These are phyloP conservation scores for Phrynosoma platyrhinos DNA, from an alignment of 2,113 vertebrate species.

Conservation along the genomic window DNA sequence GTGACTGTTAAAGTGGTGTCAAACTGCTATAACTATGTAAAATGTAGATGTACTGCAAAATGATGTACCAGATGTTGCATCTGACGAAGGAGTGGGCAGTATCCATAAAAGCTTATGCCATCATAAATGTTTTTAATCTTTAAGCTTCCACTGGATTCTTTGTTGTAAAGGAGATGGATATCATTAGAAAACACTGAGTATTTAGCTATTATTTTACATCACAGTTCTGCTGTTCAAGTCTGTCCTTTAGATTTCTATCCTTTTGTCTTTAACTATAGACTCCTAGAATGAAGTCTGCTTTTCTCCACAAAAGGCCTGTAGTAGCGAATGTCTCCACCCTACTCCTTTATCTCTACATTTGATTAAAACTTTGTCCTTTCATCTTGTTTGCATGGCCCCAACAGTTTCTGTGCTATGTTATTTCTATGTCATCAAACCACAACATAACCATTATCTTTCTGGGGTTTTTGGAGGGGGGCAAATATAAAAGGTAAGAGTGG, in stretches of 20 bases:
- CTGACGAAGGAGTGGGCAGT: too few relatives aligned
- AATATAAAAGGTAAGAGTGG: not conserved
- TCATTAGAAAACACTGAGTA: not conserved
- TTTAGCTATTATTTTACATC: not conserved
- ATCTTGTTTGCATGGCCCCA: slow-evolving; percentile 48
- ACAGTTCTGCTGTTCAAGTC: slow-evolving; percentile 18
- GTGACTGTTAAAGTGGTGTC: too few relatives aligned
- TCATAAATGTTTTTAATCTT: not conserved
- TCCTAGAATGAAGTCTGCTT: slow-evolving; percentile 43
- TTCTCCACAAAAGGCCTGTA: slow-evolving; percentile 34
- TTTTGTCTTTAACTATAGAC: slow-evolving; percentile 6
- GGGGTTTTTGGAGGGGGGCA: not conserved
- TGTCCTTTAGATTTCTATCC: slow-evolving; percentile 1
- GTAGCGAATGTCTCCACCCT: slow-evolving; percentile 56
- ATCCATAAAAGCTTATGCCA: not conserved
- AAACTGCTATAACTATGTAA: too few relatives aligned
- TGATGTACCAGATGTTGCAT: too few relatives aligned
- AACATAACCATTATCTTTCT: slow-evolving; percentile 16
- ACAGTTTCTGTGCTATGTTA: slow-evolving; percentile 7
- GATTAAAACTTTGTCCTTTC: slow-evolving; percentile 54
- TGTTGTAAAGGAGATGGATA: not conserved
- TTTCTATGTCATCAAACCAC: slow-evolving; percentile 45
- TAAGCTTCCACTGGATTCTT: not conserved
- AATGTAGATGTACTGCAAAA: too few relatives aligned
- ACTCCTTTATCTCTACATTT: slow-evolving; percentile 56